phyloP scores from a whole-genome alignment of 2,797 vertebrate species.

The Kryptolebias ocellatus region DNA sequence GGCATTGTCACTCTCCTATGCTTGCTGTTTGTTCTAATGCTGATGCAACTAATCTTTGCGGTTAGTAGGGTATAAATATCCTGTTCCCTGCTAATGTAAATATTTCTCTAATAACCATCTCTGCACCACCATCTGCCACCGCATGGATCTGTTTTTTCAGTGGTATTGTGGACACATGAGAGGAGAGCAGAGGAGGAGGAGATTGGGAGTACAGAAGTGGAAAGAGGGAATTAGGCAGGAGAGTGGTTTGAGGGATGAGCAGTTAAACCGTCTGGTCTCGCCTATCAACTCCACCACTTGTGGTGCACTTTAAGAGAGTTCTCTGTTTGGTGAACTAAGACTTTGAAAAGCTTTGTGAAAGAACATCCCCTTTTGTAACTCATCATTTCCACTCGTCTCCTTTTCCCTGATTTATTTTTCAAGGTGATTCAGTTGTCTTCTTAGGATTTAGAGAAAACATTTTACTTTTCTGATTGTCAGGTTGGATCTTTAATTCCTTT shows the following conservation, averaged over 20 bases:
- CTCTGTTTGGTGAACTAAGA: slow-evolving; percentile 21
- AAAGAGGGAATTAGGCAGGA: slow-evolving; percentile 17
- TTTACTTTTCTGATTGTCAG: slow-evolving; percentile 38
- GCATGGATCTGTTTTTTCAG: slow-evolving; percentile 26
- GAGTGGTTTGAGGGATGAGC: slow-evolving; percentile 19
- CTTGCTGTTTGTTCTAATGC: slow-evolving; percentile 25
- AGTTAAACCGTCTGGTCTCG: slow-evolving; percentile 18
- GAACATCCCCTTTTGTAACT: slow-evolving; percentile 17
- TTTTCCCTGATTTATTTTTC: slow-evolving; percentile 27
- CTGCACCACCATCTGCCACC: slow-evolving; percentile 21
- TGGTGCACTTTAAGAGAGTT: not conserved
- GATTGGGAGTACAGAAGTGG: slow-evolving; percentile 3
- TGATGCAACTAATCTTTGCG: slow-evolving; percentile 31
- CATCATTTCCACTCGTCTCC: slow-evolving; percentile 7
- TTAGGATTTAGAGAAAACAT: slow-evolving; percentile 17
- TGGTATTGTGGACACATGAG: not conserved
- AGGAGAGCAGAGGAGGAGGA: not conserved
- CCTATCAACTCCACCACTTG: slow-evolving; percentile 20
- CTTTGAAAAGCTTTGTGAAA: slow-evolving; percentile 25
- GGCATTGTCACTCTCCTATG: slow-evolving; percentile 16
- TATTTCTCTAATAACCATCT: slow-evolving; percentile 41
- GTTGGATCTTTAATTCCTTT: slow-evolving; percentile 34
- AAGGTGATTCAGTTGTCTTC: slow-evolving; percentile 14
- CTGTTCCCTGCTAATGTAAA: slow-evolving; percentile 39
- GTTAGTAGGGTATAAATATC: slow-evolving; percentile 50